Evolutionary conservation across 2,113 vertebrate species (phyloP).

Genomic region (Cygnus atratus): DNA sequence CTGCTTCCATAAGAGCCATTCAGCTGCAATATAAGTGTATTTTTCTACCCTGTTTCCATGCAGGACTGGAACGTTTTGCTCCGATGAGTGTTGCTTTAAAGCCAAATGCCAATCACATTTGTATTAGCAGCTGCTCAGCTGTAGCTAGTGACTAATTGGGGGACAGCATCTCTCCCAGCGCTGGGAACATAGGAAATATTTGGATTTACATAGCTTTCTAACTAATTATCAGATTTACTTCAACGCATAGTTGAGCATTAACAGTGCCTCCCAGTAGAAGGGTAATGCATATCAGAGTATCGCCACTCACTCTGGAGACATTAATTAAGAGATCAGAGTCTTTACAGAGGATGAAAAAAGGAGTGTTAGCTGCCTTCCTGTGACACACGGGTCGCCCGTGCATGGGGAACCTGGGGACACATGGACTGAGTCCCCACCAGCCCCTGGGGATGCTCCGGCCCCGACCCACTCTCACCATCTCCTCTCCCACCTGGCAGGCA

Average conservation of each 20-base stretch:
- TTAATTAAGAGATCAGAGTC: constrained; percentile 12
- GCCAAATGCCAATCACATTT: constrained; percentile 40
- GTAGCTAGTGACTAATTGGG: constrained; percentile 38
- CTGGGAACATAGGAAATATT: neutral
- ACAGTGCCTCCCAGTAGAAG: constrained; percentile 2
- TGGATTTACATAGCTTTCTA: constrained; percentile 27
- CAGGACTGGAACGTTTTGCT: constrained; percentile 45
- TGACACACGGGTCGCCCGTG: neutral
- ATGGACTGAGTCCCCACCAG: rapidly evolving
- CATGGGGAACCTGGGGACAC: neutral
- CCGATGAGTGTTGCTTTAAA: constrained; percentile 26
- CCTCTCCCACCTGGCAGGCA: neutral
- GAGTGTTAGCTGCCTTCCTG: neutral
- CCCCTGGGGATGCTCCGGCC: rapidly evolving
- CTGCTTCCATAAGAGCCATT: constrained; percentile 50
- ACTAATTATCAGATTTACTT: constrained; percentile 37
- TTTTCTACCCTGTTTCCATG: constrained; percentile 13
- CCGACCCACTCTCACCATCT: neutral
- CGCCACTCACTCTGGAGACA: neutral
- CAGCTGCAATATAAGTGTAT: constrained; percentile 38
- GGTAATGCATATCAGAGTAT: neutral
- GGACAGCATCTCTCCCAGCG: neutral
- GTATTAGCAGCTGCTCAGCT: constrained; percentile 10
- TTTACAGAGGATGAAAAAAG: neutral
- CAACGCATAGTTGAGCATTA: neutral